Base-by-base conservation (phyloP, 2,113 vertebrate species). In the Pagrus major region DNA sequence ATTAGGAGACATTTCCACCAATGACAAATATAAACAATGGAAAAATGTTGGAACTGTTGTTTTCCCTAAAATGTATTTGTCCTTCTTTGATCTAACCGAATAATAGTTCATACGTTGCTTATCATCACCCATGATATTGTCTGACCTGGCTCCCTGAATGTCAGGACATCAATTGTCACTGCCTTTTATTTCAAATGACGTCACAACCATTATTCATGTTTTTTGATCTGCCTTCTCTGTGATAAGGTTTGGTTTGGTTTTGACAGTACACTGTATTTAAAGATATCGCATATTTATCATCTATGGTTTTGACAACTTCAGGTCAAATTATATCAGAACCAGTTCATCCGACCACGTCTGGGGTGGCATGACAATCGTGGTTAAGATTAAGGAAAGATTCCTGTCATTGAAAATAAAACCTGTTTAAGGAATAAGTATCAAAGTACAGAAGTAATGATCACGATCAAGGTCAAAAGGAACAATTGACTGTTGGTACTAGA, bases 1-100 rank as follows among this genome's bases (percentile, higher is more conserved):
- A 61, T 69, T 71, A 49, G 15, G 27, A 73, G 56, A 59, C 41
- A 29, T 52, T 71, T 82, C 10, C 51, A 54, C 49, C 27, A 42
- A 74, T 71, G 35, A 39, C 1, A 6, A 39, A 56, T 15, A 52
- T 39, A 20, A 55, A 33, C 9, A 46, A 35, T 47, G 33, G 27
- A 61, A 35, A 46, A 1, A 42, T 29, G 20, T 39, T 46, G 29
- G 33, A 42, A 27, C 29, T 33, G 2, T 14, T 41, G 31, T 18
- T 74, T n/a, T 25, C 21, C 9, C 12, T 51, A 9, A 25, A 61
- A 61, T 31, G 5, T 41, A 0, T 5, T 10, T 12, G 14, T 18
- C 56, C 52, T 14, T 20, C 21, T 20, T 71, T 61, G 12, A 18
- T 15, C 6, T 31, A 23, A 52, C 25, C 23, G 47, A 6, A 42